Base-by-base conservation (phyloP, 1,140 invertebrate species). In the Scaptomyza pallida region DNA sequence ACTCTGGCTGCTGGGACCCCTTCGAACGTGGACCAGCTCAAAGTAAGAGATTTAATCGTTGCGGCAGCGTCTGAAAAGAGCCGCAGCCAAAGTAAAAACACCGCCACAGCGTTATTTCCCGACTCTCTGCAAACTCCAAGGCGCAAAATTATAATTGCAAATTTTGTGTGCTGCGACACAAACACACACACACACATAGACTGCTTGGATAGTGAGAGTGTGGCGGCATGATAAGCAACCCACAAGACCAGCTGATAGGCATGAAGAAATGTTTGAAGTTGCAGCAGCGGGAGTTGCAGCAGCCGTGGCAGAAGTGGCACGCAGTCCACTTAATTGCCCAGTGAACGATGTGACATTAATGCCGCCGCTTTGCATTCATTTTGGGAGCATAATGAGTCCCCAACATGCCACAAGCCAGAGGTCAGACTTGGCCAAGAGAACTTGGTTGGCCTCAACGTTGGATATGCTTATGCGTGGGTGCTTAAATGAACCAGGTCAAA, bases 81-180 rank as follows among this genome's bases (percentile, higher is more conserved):
- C 35, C 54, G 81, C 72, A 59, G 60, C 63, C 61, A 77, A 83
- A 75, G 71, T 59, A 81, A 86, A 82, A 82, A 78, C 54, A 67
- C 80, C 80, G 80, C 80, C 81, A 61, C 72, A 50, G 51, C 40
- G 47, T 57, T n/a, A n/a, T 69, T 47, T 64, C 19, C 37, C 19
- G 10, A 60, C 30, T 65, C 68, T 63, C 52, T 48, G 54, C 73
- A 35, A 45, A 62, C 50, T 52, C 48, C 13, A 13, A 69, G 81
- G 81, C 81, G 81, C 83, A 88, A 88, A 86, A 88, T 88, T 88
- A 88, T 88, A 88, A 88, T 88, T 88, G 82, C 82, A 88, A 88
- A 88, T 88, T 78, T 85, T 76, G 62, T 72, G 62, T 72, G 81
- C 50, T 59, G 60, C 76, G 52, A 65, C 57, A 45, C 37, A 56